Conservation (phyloP, 2,888 invertebrate species). For the Trachelus troglodyta region DNA sequence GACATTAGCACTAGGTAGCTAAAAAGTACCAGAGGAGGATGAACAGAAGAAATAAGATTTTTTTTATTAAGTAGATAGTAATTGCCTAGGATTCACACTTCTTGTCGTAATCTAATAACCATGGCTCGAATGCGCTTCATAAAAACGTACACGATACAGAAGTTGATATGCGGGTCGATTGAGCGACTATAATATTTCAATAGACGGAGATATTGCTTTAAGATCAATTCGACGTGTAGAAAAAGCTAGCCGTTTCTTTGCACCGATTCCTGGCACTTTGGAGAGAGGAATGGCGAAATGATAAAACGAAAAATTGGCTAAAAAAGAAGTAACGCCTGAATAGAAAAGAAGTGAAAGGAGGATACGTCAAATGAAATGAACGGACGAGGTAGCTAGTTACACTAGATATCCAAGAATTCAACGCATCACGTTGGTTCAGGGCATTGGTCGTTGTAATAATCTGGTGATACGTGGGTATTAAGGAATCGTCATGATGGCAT, state of each 20-base stretch:
- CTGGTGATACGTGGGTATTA: slow-evolving; percentile 14
- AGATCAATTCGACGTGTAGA: neutral
- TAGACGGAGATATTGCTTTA: neutral
- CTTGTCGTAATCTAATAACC: neutral
- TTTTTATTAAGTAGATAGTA: neutral
- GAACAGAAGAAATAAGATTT: slow-evolving; percentile 10
- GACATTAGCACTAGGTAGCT: slow-evolving; percentile 4
- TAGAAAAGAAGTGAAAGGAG: neutral
- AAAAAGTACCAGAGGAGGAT: neutral
- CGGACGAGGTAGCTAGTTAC: neutral
- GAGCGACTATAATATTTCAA: neutral
- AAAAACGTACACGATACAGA: neutral
- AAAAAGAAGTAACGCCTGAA: neutral
- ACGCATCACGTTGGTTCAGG: slow-evolving; percentile 12
- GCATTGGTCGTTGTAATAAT: slow-evolving; percentile 12
- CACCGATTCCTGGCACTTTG: no score
- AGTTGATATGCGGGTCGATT: neutral
- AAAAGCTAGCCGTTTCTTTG: neutral
- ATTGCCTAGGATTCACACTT: neutral
- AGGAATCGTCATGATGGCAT: slow-evolving; percentile 2
- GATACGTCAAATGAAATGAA: neutral
- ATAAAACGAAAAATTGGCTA: neutral
- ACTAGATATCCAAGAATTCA: neutral
- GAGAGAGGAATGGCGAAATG: neutral
- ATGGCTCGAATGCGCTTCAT: neutral